Evolutionary conservation across 2,888 invertebrate genomes (phyloP).

Genomic region (Dugesia japonica): DNA sequence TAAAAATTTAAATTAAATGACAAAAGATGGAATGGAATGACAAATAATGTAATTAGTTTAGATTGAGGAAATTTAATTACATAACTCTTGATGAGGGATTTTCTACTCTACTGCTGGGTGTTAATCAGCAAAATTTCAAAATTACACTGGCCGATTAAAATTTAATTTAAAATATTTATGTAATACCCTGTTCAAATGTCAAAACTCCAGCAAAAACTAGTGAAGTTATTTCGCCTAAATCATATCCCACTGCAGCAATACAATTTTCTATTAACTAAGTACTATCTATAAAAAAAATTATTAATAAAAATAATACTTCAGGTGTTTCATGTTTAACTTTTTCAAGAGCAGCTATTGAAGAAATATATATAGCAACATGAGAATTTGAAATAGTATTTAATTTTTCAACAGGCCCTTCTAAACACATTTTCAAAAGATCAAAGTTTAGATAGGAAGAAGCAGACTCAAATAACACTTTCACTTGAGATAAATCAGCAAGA

Average conservation of each 20-base stretch:
- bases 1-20: too few relatives aligned
- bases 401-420: conserved; percentile 63
- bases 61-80: too few relatives aligned
- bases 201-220: conserved; percentile 70
- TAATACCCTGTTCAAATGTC: conserved; percentile 66
- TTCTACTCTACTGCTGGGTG: too few relatives aligned
- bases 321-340: conserved; percentile 65
- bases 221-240: conserved; percentile 79
- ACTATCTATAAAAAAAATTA: too few relatives aligned
- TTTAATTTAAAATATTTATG: too few relatives aligned
- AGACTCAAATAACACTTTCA: conserved; percentile 61
- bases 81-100: too few relatives aligned
- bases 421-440: conserved; percentile 66
- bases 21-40: too few relatives aligned
- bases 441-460: conserved; percentile 69
- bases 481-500: conserved; percentile 57
- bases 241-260: conserved; percentile 73
- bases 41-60: too few relatives aligned
- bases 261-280: conserved; percentile 60
- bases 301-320: too few relatives aligned
- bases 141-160: not conserved
- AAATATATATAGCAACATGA: conserved; percentile 73
- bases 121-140: conserved; percentile 7
- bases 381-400: conserved; percentile 64
- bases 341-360: conserved; percentile 75